Percentiles rank a stretch among this genome's conserved stretches.
Evolutionary conservation across 2,797 vertebrate genomes (phyloP).

Genomic region (Tamandua tetradactyla): DNA sequence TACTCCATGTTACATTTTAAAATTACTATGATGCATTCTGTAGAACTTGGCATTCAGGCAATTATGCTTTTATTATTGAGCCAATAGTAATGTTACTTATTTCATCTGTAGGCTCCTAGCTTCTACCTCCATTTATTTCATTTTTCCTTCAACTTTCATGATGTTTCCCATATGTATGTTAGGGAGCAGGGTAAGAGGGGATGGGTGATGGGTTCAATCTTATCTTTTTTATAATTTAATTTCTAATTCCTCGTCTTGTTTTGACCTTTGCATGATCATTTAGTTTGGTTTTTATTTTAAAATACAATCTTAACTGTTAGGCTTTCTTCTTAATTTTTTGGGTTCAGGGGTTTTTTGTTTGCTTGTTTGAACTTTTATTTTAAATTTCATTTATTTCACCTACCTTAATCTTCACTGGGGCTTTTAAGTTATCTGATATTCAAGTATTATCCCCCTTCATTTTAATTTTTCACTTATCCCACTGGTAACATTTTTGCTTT

Average conservation of each 20-base stretch:
- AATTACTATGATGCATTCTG: background rate
- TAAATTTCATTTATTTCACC: constrained; percentile 5
- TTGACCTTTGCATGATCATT: constrained; percentile 59
- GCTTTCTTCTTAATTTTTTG: constrained; percentile 50
- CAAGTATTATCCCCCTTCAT: background rate
- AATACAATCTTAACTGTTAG: constrained; percentile 34
- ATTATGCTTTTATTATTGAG: background rate
- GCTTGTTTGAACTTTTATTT: constrained; percentile 34
- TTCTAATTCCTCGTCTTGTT: constrained; percentile 45
- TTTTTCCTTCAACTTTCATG: background rate
- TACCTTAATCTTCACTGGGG: background rate
- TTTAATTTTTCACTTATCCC: background rate
- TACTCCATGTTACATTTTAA: background rate
- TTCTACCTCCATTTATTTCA: background rate
- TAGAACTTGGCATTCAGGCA: background rate
- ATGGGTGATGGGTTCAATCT: background rate
- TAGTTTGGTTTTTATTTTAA: constrained; percentile 54
- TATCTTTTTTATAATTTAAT: constrained; percentile 4
- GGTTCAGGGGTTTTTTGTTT: background rate
- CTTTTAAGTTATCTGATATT: background rate
- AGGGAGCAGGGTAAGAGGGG: background rate
- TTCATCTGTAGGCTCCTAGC: background rate
- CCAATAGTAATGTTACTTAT: background rate
- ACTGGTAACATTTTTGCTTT: background rate
- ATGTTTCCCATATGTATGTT: background rate